Conservation (phyloP, 2,113 vertebrate species). For the Chelonoidis abingdonii region DNA sequence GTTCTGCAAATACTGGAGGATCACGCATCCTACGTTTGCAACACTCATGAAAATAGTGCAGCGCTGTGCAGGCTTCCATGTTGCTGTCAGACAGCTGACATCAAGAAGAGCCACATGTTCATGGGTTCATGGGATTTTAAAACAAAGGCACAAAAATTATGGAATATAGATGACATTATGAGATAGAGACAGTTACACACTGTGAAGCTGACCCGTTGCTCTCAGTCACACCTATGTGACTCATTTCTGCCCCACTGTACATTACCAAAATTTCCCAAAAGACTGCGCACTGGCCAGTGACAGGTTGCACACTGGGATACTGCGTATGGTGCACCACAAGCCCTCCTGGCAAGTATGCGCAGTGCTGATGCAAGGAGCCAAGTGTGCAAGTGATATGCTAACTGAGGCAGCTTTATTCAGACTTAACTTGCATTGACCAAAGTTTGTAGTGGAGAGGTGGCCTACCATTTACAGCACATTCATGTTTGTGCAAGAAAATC, state of each 20-base stretch:
- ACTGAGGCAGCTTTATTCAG: neutral
- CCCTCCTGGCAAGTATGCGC: neutral
- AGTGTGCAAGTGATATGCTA: neutral
- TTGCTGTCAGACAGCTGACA: neutral
- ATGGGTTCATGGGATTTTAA: neutral
- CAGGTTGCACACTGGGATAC: neutral
- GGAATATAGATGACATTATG: neutral
- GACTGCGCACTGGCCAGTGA: no score
- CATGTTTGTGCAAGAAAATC: neutral
- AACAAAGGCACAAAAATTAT: neutral
- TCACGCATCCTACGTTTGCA: neutral
- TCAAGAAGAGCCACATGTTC: neutral
- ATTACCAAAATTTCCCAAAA: neutral
- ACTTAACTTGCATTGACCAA: neutral
- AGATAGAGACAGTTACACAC: neutral
- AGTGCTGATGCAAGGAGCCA: neutral
- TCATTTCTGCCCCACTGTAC: neutral
- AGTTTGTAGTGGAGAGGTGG: neutral
- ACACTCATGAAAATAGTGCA: neutral
- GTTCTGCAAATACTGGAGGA: neutral
- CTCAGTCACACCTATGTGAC: neutral
- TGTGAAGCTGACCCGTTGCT: neutral
- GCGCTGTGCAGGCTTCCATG: neutral
- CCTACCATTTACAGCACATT: constrained; percentile 24
- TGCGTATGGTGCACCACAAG: neutral